Evolutionary conservation across 2,888 invertebrate genomes (phyloP).

Genomic region (Patella pellucida): DNA sequence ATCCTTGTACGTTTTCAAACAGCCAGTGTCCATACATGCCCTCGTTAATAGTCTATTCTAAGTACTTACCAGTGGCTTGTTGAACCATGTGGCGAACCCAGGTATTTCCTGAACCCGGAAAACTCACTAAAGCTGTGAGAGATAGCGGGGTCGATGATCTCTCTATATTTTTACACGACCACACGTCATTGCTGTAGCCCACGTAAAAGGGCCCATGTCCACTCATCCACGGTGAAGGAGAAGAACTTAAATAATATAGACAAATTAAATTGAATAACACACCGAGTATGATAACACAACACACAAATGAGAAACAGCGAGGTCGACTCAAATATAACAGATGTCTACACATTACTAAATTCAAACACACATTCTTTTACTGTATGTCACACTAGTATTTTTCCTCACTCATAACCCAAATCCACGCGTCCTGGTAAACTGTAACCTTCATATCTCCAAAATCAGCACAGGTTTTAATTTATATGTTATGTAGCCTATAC

Average conservation of each 20-base stretch:
- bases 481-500: no score
- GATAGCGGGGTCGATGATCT: not conserved
- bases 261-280: conserved; percentile 23
- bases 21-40: no score
- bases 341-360: no score
- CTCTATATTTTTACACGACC: not conserved
- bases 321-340: no score
- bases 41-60: no score
- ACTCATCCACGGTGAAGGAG: conserved; percentile 19
- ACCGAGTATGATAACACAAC: conserved; percentile 22
- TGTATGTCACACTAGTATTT: no score
- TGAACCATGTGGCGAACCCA: conserved; percentile 51
- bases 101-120: conserved; percentile 49
- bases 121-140: conserved; percentile 43
- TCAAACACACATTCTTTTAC: no score
- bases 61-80: conserved; percentile 45
- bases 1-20: no score
- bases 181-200: not conserved
- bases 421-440: no score
- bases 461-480: no score
- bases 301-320: conserved; percentile 8
- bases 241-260: conserved; percentile 16
- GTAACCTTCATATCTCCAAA: no score
- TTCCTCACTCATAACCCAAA: no score
- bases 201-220: conserved; percentile 12